phyloP scores from a whole-genome alignment of 2,888 invertebrate species.

The Melinopterus prodromus region DNA sequence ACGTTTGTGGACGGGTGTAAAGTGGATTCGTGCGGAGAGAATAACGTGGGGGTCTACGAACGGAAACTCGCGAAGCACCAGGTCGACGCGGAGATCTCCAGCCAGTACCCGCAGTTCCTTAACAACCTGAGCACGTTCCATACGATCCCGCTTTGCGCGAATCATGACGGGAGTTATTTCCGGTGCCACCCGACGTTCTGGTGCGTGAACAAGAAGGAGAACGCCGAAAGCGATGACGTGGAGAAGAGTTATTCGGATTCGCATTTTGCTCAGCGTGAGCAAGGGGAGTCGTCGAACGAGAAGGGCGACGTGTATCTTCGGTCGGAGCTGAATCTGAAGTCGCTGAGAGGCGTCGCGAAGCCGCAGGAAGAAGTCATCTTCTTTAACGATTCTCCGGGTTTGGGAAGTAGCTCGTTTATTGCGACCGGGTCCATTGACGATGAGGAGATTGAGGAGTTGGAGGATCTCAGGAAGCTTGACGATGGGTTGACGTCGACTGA shows the following conservation, averaged over 20 bases:
- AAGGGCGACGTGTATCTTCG: background rate
- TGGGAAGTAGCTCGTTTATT: background rate
- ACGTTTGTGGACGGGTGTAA: conserved; percentile 22
- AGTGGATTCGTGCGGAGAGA: conserved; percentile 29
- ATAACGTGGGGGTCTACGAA: background rate
- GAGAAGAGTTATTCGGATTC: background rate
- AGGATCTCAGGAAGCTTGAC: conserved; percentile 26
- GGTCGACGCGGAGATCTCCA: conserved; percentile 11
- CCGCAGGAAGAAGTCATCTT: conserved; percentile 17
- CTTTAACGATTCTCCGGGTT: conserved; percentile 25
- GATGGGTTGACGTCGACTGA: background rate
- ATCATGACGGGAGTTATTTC: conserved; percentile 6
- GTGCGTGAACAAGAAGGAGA: conserved; percentile 31
- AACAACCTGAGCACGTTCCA: conserved; percentile 30
- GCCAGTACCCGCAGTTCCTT: background rate
- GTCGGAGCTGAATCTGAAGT: background rate
- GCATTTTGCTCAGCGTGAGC: background rate
- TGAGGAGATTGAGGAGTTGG: conserved; percentile 30
- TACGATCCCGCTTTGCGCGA: conserved; percentile 15
- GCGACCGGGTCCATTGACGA: background rate
- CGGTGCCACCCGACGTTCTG: conserved; percentile 36
- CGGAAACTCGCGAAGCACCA: background rate
- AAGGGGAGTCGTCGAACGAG: background rate
- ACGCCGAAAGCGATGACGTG: background rate
- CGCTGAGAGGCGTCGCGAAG: background rate